Evolutionary conservation across 2,888 invertebrate species (phyloP).

Genomic region (Dorcus hopei): DNA sequence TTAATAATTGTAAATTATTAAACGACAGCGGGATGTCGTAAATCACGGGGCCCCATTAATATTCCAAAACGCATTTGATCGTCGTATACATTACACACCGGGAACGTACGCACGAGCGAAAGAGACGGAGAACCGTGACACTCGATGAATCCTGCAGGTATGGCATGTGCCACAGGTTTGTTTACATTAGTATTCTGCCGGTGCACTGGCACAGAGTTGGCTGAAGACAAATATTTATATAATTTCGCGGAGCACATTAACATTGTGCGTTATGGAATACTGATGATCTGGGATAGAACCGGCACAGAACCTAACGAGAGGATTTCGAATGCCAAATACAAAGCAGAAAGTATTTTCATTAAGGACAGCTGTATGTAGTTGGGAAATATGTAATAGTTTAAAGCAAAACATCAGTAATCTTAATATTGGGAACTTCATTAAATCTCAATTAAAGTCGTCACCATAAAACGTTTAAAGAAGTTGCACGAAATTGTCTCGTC

Average conservation of each 20-base stretch:
- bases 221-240: background rate
- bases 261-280: no score
- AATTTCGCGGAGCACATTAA: background rate
- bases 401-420: background rate
- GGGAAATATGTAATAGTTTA: no score
- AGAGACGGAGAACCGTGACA: background rate
- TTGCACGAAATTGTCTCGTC: conserved; percentile 16
- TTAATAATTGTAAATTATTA: background rate
- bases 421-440: no score
- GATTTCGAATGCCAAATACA: no score
- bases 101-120: conserved; percentile 11
- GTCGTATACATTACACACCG: conserved; percentile 3
- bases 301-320: no score
- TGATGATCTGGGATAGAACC: no score
- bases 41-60: conserved; percentile 13
- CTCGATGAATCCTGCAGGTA: conserved; percentile 13
- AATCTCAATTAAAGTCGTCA: conserved; percentile 8
- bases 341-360: no score
- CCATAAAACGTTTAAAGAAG: conserved; percentile 20
- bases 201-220: background rate
- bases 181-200: background rate
- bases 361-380: background rate
- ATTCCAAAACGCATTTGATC: conserved; percentile 7
- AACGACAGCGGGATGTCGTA: conserved; percentile 2
- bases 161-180: conserved; percentile 19